Conservation (phyloP, 2,888 invertebrate genomes). For the Lutraria lutraria region DNA sequence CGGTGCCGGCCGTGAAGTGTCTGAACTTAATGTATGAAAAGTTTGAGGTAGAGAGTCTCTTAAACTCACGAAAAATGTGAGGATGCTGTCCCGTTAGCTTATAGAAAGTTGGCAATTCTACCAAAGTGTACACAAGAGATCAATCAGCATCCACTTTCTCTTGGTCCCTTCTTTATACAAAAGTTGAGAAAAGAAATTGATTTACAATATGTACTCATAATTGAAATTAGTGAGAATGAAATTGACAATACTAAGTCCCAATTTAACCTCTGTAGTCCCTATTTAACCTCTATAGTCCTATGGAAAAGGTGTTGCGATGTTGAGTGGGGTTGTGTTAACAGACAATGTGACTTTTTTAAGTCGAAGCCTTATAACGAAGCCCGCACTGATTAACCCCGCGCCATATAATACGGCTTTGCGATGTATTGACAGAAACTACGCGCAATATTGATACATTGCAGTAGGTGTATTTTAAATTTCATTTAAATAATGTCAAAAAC, state of each 20-base stretch:
- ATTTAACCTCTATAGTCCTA: conserved; percentile 26
- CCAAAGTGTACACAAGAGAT: background rate
- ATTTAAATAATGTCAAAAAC: background rate
- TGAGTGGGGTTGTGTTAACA: conserved; percentile 13
- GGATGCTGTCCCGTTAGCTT: too few species aligned
- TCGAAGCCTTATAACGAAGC: background rate
- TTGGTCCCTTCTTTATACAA: background rate
- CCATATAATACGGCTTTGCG: background rate
- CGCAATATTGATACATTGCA: background rate
- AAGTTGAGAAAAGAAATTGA: background rate
- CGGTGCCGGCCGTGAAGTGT: too few species aligned
- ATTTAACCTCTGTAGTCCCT: conserved; percentile 34
- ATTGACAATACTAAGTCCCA: conserved; percentile 19
- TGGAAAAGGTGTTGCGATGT: conserved; percentile 27
- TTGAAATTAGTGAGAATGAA: conserved; percentile 21
- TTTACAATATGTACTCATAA: conserved; percentile 42
- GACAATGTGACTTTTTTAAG: conserved; percentile 18
- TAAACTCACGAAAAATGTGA: too few species aligned
- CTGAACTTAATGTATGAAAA: too few species aligned
- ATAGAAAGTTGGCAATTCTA: too few species aligned
- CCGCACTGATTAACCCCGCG: conserved; percentile 48
- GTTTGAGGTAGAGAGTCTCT: too few species aligned
- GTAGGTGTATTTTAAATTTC: conserved; percentile 5
- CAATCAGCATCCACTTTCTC: conserved; percentile 31
- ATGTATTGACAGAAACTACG: conserved; percentile 22